Base-by-base conservation (phyloP, 2,113 vertebrate species). In the Poeciliopsis turrubarensis region DNA sequence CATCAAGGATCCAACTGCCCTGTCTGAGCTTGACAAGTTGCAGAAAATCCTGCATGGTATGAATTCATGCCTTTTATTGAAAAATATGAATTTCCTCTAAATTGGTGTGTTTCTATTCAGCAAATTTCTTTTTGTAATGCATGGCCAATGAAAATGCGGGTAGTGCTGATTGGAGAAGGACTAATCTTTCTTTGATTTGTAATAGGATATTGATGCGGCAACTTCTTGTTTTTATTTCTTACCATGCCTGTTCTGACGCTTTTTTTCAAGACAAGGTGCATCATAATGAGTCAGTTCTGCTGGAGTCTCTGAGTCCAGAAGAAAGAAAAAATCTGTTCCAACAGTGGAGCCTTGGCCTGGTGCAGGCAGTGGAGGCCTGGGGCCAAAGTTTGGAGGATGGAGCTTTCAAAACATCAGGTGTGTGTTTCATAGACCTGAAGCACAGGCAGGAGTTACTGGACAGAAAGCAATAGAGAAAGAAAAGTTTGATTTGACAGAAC, bases 371-470 rank as follows among this genome's bases (percentile, higher is more conserved):
- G 0, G 32, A 83, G 29, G 57, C 1, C 0, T 92, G 90, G 90
- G 73, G 79, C 15, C 57, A 82, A 1, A 60, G 11, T 62, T 68
- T 89, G 64, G 61, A 82, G 41, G 79, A 89, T 0, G 85, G 77
- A 61, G 15, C 57, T 14, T 74, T 87, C 26, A 89, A 87, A 84
- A 67, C 31, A 3, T 26, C 80, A 0, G 72, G 91, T 90, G 25
- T 74, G 87, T 67, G 5, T 29, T 0, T 3, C 11, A 19, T 12
- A 32, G 22, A 10, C 71, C 4, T 9, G 37, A 62, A 57, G 22
- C 51, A 10, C 5, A 4, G n/a, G 5, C 19, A 31, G 57, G 12
- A 27, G 37, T 6, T n/a, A n/a, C 29, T 37, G 3, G 57, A 37
- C 34, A 37, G 34, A 12, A 37, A 29, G 66, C 9, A 19, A 15